These are phyloP conservation scores for Cephus pulcher DNA, from an alignment of 2,888 invertebrate genomes.

Conservation along the genomic window DNA sequence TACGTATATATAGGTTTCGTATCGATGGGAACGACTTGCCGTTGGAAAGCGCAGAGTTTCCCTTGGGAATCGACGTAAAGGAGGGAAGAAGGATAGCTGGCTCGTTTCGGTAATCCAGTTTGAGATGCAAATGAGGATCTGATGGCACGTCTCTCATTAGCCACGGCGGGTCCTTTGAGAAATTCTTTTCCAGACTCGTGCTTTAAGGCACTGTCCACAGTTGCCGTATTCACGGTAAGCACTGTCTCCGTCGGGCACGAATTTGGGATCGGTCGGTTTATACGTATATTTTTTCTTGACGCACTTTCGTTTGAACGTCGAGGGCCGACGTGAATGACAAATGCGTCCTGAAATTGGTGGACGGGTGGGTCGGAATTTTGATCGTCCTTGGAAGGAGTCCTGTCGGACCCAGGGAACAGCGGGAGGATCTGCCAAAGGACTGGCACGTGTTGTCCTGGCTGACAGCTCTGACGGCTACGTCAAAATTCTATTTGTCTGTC, in stretches of 20 bases:
- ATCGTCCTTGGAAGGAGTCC: conserved; percentile 3
- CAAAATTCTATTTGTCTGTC: neutral
- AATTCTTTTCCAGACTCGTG: neutral
- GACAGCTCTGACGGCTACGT: neutral
- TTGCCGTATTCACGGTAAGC: neutral
- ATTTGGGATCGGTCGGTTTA: conserved; percentile 37
- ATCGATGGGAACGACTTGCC: too few species aligned
- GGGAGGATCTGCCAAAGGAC: neutral
- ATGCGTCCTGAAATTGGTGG: conserved; percentile 15
- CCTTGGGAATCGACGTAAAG: neutral
- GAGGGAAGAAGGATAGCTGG: conserved; percentile 10
- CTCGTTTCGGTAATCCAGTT: conserved; percentile 39
- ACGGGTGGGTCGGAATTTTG: conserved; percentile 12
- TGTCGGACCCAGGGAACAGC: neutral
- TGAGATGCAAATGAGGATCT: conserved; percentile 40
- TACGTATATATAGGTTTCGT: too few species aligned
- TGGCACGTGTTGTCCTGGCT: neutral
- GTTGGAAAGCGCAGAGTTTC: neutral
- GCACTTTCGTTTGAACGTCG: conserved; percentile 18
- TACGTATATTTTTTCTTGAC: neutral
- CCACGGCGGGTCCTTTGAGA: conserved; percentile 12
- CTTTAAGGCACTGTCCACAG: neutral
- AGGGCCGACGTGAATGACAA: conserved; percentile 15
- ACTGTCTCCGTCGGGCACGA: neutral
- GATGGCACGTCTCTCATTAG: conserved; percentile 39